Evolutionary conservation across 2,888 invertebrate species (phyloP), one percentile per base, ranked within the genome.

Genomic region (Polymixis lichenea): DNA sequence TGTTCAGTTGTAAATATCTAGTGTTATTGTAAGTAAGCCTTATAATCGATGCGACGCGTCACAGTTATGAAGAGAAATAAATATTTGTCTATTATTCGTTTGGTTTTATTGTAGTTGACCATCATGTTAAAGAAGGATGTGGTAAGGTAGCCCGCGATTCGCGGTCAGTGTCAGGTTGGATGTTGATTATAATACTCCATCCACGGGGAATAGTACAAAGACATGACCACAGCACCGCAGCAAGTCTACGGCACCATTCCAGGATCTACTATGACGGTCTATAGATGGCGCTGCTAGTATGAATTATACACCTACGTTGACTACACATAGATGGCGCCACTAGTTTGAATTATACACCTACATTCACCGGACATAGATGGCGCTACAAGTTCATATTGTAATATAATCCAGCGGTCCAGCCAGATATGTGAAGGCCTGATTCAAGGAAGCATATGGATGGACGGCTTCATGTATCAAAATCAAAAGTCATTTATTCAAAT

Each of bases 21-120:
- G 75, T 38, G 55, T 79, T 75, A 85, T 56, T 15, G 61, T 76
- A 69, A 58, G 49, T 87, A 82, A 83, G 80, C 73, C 75, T 80
- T 82, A 80, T 79, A 72, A 76, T 78, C 77, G 82, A 28, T 58
- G 77, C 80, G 51, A 85, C 62, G 86, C 80, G 85, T 78, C 84
- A 55, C 77, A 80, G 82, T 86, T 87, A 88, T 76, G 78, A 88
- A 88, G 78, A 90, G 73, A 90, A 89, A 88, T 88, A 92, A 92
- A 89, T 90, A 92, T 93, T 92, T 93, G 92, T 92, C 88, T 92
- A 92, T 88, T 88, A 82, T n/a, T 61, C 51, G 76, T 17, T 80
- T 69, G 61, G 79, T 87, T 86, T 80, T 77, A 75, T 55, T 17
- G 25, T n/a, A 15, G 28, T 43, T 11, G 28, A 5, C 6, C 32